These are phyloP conservation scores for Aethes cnicana DNA, from an alignment of 2,888 invertebrate species.

Conservation along the genomic window DNA sequence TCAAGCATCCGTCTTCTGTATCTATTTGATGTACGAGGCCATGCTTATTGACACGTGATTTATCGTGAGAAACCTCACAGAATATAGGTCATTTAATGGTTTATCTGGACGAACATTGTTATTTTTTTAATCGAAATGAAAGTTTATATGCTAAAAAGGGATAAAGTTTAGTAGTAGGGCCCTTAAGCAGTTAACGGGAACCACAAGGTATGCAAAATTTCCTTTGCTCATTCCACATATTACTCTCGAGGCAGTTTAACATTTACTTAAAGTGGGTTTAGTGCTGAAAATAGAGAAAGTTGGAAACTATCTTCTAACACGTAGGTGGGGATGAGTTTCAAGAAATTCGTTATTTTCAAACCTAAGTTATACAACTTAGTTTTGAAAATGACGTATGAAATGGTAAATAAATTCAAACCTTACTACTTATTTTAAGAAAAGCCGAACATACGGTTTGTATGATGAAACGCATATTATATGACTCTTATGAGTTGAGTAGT, in stretches of 20 bases:
- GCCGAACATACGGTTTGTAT: too few relatives aligned
- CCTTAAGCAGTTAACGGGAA: not conserved
- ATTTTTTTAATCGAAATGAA: too few relatives aligned
- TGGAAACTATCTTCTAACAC: constrained; percentile 14
- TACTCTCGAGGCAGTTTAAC: constrained; percentile 14
- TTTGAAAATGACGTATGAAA: too few relatives aligned
- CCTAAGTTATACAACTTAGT: too few relatives aligned
- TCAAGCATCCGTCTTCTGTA: constrained; percentile 35
- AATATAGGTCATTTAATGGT: too few relatives aligned
- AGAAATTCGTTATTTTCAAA: constrained; percentile 4
- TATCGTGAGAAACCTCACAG: constrained; percentile 14
- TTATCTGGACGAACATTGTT: too few relatives aligned
- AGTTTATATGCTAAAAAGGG: too few relatives aligned
- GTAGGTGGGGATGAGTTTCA: not conserved
- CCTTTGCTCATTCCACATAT: constrained; percentile 11
- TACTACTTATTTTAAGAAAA: too few relatives aligned
- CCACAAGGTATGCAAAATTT: not conserved
- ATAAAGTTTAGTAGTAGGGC: not conserved
- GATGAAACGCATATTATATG: too few relatives aligned
- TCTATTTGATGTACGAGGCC: constrained; percentile 28
- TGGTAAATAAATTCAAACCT: too few relatives aligned
- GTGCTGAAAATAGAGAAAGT: constrained; percentile 25
- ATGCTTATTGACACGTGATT: constrained; percentile 29
- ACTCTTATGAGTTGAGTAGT: too few relatives aligned
- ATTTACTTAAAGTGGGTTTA: constrained; percentile 6